These are phyloP conservation scores for Adoxophyes honmai DNA, from an alignment of 1,140 invertebrate genomes.

Conservation along the genomic window DNA sequence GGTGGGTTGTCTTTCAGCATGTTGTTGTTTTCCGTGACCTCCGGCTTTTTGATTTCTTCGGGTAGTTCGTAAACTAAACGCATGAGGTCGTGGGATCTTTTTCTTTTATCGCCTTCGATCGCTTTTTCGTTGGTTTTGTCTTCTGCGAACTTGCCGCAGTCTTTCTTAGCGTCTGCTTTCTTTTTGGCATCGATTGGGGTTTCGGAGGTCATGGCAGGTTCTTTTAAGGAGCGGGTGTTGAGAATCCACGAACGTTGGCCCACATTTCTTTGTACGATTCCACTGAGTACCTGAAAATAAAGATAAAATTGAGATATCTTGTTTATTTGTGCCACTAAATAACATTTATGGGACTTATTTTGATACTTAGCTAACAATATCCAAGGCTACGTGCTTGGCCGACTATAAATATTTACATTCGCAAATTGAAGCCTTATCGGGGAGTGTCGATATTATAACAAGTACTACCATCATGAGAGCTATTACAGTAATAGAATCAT, in stretches of 20 bases:
- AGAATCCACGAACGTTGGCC: constrained; percentile 19
- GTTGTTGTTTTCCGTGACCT: constrained; percentile 50
- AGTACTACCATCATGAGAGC: too few species aligned
- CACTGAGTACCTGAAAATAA: neutral
- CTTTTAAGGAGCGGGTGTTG: constrained; percentile 19
- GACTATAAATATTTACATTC: too few species aligned
- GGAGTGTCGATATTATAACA: too few species aligned
- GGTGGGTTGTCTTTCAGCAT: constrained; percentile 70
- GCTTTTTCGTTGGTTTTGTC: constrained; percentile 43
- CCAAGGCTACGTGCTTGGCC: too few species aligned
- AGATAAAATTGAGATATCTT: neutral
- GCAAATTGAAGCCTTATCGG: too few species aligned
- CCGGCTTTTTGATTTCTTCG: constrained; percentile 46
- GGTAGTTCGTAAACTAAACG: constrained; percentile 70
- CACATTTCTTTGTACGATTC: constrained; percentile 39
- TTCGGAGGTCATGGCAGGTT: constrained; percentile 65
- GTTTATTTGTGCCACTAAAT: too few species aligned
- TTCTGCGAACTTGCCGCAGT: constrained; percentile 38
- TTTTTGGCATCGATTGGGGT: constrained; percentile 59
- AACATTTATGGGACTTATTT: too few species aligned
- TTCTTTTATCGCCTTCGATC: constrained; percentile 41
- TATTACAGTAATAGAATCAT: too few species aligned
- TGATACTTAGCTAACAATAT: too few species aligned
- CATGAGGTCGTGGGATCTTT: constrained; percentile 70
- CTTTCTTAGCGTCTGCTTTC: constrained; percentile 54